These are phyloP conservation scores for Lasioglossum malachurum DNA, from an alignment of 2,888 invertebrate genomes.

Conservation along the genomic window DNA sequence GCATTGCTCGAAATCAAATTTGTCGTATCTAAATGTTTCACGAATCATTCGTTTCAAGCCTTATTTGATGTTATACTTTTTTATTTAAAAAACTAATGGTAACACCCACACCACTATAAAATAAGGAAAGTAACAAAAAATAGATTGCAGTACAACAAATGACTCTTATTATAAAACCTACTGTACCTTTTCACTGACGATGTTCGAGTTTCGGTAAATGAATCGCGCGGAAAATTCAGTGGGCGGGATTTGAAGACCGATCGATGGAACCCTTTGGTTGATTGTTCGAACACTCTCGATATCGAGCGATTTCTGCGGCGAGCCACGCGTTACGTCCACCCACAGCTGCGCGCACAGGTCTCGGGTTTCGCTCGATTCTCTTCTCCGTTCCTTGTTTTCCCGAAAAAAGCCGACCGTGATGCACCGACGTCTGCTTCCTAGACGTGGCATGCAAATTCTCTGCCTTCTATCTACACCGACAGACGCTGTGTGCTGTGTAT, in stretches of 20 bases:
- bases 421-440: constrained; percentile 49
- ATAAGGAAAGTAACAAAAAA: too few relatives aligned
- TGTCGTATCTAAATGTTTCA: too few relatives aligned
- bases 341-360: constrained; percentile 43
- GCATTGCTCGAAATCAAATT: too few relatives aligned
- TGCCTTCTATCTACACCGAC: constrained; percentile 42
- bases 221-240: background rate
- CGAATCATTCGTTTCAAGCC: too few relatives aligned
- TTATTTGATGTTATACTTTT: too few relatives aligned
- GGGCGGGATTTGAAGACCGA: background rate
- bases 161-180: too few relatives aligned
- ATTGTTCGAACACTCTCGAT: constrained; percentile 18
- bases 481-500: constrained; percentile 14
- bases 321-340: constrained; percentile 40
- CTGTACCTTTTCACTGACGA: too few relatives aligned
- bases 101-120: too few relatives aligned
- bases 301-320: constrained; percentile 16
- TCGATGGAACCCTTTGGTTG: too few relatives aligned
- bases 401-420: constrained; percentile 41
- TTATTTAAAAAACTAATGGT: too few relatives aligned
- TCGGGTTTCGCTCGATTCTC: constrained; percentile 60
- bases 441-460: constrained; percentile 67
- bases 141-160: too few relatives aligned
- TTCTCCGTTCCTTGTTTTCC: background rate
- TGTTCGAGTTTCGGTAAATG: background rate